phyloP scores from a whole-genome alignment of 2,797 vertebrate species.

The Tympanoctomys barrerae region DNA sequence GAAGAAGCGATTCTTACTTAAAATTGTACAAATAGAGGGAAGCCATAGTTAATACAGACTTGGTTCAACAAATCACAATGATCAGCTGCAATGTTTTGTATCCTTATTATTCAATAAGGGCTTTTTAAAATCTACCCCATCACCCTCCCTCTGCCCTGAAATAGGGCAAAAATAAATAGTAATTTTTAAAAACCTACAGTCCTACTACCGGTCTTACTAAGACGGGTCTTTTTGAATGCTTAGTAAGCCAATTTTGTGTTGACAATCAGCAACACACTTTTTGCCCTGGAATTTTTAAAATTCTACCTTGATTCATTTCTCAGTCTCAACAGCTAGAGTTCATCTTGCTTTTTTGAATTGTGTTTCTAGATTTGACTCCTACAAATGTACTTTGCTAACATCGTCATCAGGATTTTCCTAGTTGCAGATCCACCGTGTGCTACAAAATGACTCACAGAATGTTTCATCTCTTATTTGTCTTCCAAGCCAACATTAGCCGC shows the following conservation, averaged over 20 bases:
- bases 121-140: slow-evolving; percentile 65
- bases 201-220: slow-evolving; percentile 62
- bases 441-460: slow-evolving; percentile 56
- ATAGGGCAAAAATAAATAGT: slow-evolving; percentile 78
- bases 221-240: not conserved
- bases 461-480: slow-evolving; percentile 63
- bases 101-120: slow-evolving; percentile 66
- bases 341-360: not conserved
- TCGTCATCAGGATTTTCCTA: not conserved
- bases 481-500: slow-evolving; percentile 65
- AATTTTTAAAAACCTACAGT: slow-evolving; percentile 65
- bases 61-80: slow-evolving; percentile 66
- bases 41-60: slow-evolving; percentile 52
- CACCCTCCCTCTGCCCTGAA: slow-evolving; percentile 52
- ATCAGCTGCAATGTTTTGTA: slow-evolving; percentile 54
- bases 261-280: not conserved
- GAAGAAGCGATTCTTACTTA: slow-evolving; percentile 47
- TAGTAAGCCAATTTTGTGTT: not conserved
- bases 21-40: not conserved
- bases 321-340: not conserved
- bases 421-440: slow-evolving; percentile 20
- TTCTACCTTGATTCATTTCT: not conserved
- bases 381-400: not conserved
- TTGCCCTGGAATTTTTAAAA: not conserved
- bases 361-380: not conserved